Base-by-base conservation (phyloP, 2,797 vertebrate species). In the Pangasius djambal region DNA sequence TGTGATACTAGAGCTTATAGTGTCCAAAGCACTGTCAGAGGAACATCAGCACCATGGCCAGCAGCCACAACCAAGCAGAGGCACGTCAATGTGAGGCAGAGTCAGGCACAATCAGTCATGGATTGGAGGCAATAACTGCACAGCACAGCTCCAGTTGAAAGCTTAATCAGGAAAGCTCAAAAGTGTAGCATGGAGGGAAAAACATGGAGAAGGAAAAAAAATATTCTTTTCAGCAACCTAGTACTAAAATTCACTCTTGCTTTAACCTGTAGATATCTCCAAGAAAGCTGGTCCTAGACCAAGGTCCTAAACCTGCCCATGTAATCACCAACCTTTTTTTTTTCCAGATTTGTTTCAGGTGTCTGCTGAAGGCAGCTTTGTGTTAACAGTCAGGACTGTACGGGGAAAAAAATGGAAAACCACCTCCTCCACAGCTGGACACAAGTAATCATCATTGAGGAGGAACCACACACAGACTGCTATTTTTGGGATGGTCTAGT, bases 21-120 rank as follows among this genome's bases (percentile, higher is more conserved):
- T 40, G 34, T 40, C 69, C n/a, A 52, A 77, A 77, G 25, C 48
- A 50, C 44, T 28, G 12, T 61, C 55, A 61, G 10, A 31, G 28
- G 3, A 83, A 65, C 28, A 65, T 83, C 61, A 83, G 61, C 82
- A 83, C 59, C 82, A 67, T 20, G 82, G 82, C 28, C 40, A 83
- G 82, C 61, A 83, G 61, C 82, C 61, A 67, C 40, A 48, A 20
- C 61, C 61, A 40, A 25, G 9, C 10, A 22, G 34, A 61, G 4
- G 52, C 31, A 82, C 2, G 6, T 82, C 52, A 40, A 16, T 10
- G 22, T 40, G 10, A 37, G 15, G 37, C 28, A 55, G n/a, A 55
- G 16, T 57, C 52, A 22, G 7, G 16, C 4, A 57, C 16, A 78
- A 52, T 55, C 75, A 55, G 48, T 7, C 28, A 16, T 55, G 48